Evolutionary conservation across 1,140 invertebrate genomes (phyloP), one percentile per base, ranked within the genome.

Genomic region (Drosophila erecta): DNA sequence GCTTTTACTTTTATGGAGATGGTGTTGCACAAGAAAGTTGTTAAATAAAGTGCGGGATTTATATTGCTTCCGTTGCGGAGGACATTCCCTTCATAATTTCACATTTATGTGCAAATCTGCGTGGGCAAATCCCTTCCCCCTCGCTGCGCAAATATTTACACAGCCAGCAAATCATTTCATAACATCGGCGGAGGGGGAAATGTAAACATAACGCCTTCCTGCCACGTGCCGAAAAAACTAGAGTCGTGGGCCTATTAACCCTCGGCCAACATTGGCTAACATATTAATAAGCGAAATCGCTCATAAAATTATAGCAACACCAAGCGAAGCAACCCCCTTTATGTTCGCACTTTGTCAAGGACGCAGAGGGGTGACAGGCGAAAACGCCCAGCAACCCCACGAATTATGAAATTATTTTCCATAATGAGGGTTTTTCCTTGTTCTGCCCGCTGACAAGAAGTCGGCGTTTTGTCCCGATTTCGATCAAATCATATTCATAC

Each of bases 121-220:
- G 76, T 79, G 55, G 64, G 74, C 57, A 79, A 86, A 79, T 81
- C 81, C 81, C 62, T 76, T 20, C 43, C 64, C 64, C 53, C 56
- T 12, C 41, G 33, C 66, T 55, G 38, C 30, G 55, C 72, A 73
- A 87, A 84, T 87, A 84, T 87, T 89, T 89, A 71, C 79, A 84
- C 76, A 80, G 58, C 51, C 6, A 67, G 53, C 75, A 84, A 89
- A 87, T 87, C 84, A 89, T 87, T 87, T 89, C 72, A 89, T 85
- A 81, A 85, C 72, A 86, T 79, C 62, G 51, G 44, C 44, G 44
- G 50, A 30, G 38, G 54, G 51, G 74, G 55, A 65, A 80, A 74
- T 87, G 87, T 90, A 90, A 90, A 90, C 87, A 90, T 90, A 90
- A 90, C 87, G 87, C 87, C 87, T 90, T 90, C 87, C 87, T 90